Percentiles rank a stretch among this genome's conserved stretches.
Conservation (phyloP, 2,797 vertebrate genomes). For the Mus caroli region DNA sequence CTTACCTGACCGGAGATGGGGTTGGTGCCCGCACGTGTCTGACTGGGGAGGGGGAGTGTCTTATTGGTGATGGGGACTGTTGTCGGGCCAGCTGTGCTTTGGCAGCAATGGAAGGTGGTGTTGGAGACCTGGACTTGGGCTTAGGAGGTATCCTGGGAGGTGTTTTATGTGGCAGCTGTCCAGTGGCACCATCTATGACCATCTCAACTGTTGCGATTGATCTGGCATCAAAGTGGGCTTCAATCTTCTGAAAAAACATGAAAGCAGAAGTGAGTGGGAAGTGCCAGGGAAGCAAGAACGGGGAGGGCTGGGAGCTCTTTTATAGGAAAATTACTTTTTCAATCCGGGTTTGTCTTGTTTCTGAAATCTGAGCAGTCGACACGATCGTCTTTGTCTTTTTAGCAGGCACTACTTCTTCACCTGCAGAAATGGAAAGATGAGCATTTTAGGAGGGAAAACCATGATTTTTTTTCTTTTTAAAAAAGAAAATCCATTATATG, state of each 20-base stretch:
- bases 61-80: conserved; percentile 97
- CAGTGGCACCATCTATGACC: conserved; percentile 91
- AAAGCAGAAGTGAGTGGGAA: conserved; percentile 35
- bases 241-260: conserved; percentile 89
- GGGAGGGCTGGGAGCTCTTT: not conserved
- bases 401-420: conserved; percentile 95
- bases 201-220: conserved; percentile 94
- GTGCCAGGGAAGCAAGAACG: not conserved
- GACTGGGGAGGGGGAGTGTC: conserved; percentile 97
- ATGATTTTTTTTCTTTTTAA: not conserved
- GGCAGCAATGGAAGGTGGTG: conserved; percentile 90
- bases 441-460: not conserved
- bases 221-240: conserved; percentile 93
- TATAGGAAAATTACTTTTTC: conserved; percentile 93
- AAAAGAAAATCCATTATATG: conserved; percentile 2
- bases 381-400: conserved; percentile 98
- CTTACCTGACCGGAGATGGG: conserved; percentile 94
- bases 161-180: conserved; percentile 95
- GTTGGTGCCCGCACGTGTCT: conserved; percentile 96
- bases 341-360: conserved; percentile 93
- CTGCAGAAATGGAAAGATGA: conserved; percentile 80
- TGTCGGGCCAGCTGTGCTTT: conserved; percentile 94
- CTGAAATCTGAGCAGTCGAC: conserved; percentile 96
- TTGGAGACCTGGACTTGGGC: conserved; percentile 96
- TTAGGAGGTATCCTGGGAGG: conserved; percentile 97